phyloP scores from a whole-genome alignment of 2,888 invertebrate genomes.

The Chalcis sispes region DNA sequence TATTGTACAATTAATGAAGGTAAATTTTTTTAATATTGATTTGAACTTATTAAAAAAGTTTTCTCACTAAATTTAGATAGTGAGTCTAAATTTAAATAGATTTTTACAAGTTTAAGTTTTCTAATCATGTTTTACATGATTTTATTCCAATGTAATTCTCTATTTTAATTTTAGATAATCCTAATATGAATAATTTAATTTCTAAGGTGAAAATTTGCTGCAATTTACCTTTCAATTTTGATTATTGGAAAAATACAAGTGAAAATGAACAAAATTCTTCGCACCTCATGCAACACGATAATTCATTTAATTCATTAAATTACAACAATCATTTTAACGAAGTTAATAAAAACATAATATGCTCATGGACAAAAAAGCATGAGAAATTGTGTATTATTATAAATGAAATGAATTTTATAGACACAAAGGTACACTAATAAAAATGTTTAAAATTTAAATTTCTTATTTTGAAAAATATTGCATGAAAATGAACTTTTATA shows the following conservation, averaged over 20 bases:
- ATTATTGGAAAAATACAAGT: slow-evolving; percentile 28
- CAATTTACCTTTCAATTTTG: slow-evolving; percentile 42
- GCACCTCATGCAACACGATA: background rate
- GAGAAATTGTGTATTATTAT: slow-evolving; percentile 46
- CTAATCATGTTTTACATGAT: background rate
- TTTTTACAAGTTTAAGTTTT: slow-evolving; percentile 7
- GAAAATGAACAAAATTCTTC: slow-evolving; percentile 20
- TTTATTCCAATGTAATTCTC: slow-evolving; percentile 6
- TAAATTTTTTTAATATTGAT: no score
- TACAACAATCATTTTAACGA: background rate
- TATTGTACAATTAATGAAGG: slow-evolving; percentile 42
- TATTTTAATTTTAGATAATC: slow-evolving; percentile 32
- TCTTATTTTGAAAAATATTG: background rate
- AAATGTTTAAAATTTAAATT: background rate
- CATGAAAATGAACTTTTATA: slow-evolving; percentile 1
- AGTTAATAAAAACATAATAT: background rate
- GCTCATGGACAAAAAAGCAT: slow-evolving; percentile 21
- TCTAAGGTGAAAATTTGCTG: slow-evolving; percentile 30
- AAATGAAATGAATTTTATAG: slow-evolving; percentile 43
- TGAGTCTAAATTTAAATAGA: no score
- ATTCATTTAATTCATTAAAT: background rate
- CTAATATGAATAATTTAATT: slow-evolving; percentile 40
- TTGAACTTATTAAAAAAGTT: no score
- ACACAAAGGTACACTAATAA: slow-evolving; percentile 17
- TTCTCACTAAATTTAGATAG: no score